phyloP scores from a whole-genome alignment of 2,113 vertebrate species.

The Gadus chalcogrammus region DNA sequence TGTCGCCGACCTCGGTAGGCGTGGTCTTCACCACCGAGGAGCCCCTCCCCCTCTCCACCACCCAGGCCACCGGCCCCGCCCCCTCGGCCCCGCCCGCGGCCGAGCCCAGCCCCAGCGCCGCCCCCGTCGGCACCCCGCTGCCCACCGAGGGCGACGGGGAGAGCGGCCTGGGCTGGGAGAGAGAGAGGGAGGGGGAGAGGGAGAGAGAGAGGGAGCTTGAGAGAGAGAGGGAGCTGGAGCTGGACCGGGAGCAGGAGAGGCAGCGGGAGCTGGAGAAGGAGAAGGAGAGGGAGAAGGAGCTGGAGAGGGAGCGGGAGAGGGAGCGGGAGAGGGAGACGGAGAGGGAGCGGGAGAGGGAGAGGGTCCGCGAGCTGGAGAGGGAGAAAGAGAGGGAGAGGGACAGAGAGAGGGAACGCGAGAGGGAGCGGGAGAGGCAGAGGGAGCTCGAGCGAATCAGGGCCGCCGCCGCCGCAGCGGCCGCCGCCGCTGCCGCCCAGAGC shows the following conservation, averaged over 20 bases:
- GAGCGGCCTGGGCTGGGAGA: slow-evolving; percentile 54
- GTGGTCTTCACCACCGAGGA: slow-evolving; percentile 69
- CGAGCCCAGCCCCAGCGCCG: slow-evolving; percentile 67
- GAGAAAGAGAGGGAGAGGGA: slow-evolving; percentile 47
- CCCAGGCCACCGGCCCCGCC: slow-evolving; percentile 73
- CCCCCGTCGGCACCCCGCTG: slow-evolving; percentile 31
- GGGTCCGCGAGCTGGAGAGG: slow-evolving; percentile 45
- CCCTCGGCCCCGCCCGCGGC: slow-evolving; percentile 72
- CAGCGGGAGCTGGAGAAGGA: slow-evolving; percentile 37
- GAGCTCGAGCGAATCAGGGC: slow-evolving; percentile 60
- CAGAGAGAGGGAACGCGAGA: slow-evolving; percentile 42
- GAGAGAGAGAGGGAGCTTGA: slow-evolving; percentile 30
- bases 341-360: slow-evolving; percentile 35
- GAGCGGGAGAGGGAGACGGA: slow-evolving; percentile 41
- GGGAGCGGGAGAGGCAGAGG: slow-evolving; percentile 42
- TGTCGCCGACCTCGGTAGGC: slow-evolving; percentile 55
- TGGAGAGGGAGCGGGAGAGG: slow-evolving; percentile 46
- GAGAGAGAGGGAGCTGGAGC: slow-evolving; percentile 21
- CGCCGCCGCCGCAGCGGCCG: slow-evolving; percentile 1
- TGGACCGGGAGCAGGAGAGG: slow-evolving; percentile 26
- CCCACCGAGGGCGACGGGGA: slow-evolving; percentile 59
- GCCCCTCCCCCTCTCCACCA: slow-evolving; percentile 71
- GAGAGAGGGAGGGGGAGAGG: slow-evolving; percentile 43
- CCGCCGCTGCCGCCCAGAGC: slow-evolving; percentile 40
- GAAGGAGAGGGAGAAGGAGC: slow-evolving; percentile 39